Percentiles rank a stretch among this genome's conserved stretches.
Conservation (phyloP, 2,888 invertebrate species). For the Chironomus riparius region DNA sequence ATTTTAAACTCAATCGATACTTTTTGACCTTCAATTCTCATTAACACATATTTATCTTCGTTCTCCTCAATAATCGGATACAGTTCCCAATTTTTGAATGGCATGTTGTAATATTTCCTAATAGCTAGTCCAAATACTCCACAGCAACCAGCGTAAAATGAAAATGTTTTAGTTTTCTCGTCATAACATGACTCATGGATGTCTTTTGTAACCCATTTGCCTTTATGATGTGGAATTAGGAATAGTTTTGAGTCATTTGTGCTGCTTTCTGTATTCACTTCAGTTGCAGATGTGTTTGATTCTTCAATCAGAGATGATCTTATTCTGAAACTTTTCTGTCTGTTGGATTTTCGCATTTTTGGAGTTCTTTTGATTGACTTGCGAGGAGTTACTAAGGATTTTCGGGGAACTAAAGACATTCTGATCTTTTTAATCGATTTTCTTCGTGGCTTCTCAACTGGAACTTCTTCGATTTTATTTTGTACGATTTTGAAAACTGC, state of each 20-base stretch:
- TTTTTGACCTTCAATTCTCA: slow-evolving; percentile 3
- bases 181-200: slow-evolving; percentile 7
- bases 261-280: too few relatives aligned
- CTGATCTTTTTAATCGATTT: neutral
- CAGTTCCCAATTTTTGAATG: slow-evolving; percentile 14
- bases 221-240: neutral
- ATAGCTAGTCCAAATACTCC: slow-evolving; percentile 14
- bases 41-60: neutral
- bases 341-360: neutral
- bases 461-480: neutral
- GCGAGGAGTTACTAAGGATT: neutral
- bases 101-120: slow-evolving; percentile 15
- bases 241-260: neutral
- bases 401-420: neutral
- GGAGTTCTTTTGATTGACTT: neutral
- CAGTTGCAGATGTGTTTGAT: too few relatives aligned
- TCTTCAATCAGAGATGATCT: neutral
- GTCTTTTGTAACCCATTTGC: slow-evolving; percentile 14
- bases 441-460: neutral
- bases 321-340: neutral
- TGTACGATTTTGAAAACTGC: neutral
- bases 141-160: slow-evolving; percentile 15
- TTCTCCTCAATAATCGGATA: neutral
- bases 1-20: slow-evolving; percentile 9
- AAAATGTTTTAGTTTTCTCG: neutral